Conservation (phyloP, 2,113 vertebrate genomes). For the Poecile atricapillus region DNA sequence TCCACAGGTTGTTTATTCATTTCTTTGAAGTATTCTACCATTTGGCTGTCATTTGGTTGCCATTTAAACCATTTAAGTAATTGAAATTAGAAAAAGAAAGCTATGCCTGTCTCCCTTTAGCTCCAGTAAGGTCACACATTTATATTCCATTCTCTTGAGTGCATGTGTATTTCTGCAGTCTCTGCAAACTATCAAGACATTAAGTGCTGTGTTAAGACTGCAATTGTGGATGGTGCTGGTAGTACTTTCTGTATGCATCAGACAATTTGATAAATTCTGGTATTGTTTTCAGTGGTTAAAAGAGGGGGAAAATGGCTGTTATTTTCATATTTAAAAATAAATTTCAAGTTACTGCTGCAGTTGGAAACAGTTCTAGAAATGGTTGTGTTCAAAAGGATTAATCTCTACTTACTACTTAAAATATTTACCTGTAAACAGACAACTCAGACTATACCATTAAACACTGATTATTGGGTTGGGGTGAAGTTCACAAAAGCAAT, state of each 20-base stretch:
- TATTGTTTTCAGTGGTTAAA: background rate
- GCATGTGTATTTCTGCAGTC: background rate
- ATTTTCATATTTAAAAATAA: background rate
- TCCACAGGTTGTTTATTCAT: background rate
- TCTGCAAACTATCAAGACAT: background rate
- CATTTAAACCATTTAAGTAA: slow-evolving; percentile 31
- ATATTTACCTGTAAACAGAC: background rate
- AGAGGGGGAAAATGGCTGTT: background rate
- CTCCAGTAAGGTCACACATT: background rate
- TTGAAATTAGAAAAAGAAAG: background rate
- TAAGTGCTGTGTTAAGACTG: background rate
- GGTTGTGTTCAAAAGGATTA: background rate
- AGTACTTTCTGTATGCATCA: background rate
- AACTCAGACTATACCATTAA: background rate
- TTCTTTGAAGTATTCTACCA: background rate
- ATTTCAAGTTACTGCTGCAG: background rate
- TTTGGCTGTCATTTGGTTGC: background rate
- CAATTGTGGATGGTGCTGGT: background rate
- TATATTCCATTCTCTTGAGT: background rate
- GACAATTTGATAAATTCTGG: background rate
- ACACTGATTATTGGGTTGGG: background rate
- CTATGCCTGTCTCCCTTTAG: background rate
- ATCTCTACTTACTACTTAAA: background rate
- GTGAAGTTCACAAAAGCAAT: background rate
- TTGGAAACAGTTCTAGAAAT: background rate